These are phyloP conservation scores for Tragelaphus imberbis DNA, from an alignment of 2,113 vertebrate species.

Conservation along the genomic window DNA sequence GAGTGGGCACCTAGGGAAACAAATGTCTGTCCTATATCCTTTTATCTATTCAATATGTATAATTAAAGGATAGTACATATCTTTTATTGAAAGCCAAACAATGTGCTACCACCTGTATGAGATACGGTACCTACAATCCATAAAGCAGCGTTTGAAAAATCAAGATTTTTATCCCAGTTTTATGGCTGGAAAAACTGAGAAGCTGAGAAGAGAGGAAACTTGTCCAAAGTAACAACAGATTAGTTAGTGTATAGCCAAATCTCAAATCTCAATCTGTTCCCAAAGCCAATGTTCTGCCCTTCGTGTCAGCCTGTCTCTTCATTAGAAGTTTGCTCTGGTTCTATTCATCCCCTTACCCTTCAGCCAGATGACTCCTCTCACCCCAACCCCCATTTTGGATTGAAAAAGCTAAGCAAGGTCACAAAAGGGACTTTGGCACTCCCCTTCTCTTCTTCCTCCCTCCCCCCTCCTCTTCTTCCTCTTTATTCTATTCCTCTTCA, in stretches of 20 bases:
- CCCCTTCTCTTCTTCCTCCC: rapidly evolving
- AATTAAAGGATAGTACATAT: neutral
- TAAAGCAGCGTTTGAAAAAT: neutral
- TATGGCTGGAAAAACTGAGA: neutral
- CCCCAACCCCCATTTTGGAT: neutral
- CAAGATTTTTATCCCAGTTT: neutral
- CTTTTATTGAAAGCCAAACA: neutral
- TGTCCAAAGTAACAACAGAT: neutral
- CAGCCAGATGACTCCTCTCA: neutral
- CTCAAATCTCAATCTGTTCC: neutral
- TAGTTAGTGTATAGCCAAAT: neutral
- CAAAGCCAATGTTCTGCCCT: neutral
- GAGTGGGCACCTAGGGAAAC: neutral
- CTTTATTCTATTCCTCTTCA: neutral
- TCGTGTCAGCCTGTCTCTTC: neutral
- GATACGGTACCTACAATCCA: neutral
- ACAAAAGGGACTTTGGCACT: neutral
- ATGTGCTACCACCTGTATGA: neutral
- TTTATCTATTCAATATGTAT: neutral
- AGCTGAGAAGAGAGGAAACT: neutral
- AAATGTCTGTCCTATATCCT: neutral
- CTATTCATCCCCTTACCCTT: no score
- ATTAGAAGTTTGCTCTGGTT: neutral
- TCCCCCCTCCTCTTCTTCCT: rapidly evolving
- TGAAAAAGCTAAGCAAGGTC: neutral